Evolutionary conservation across 2,113 vertebrate species (phyloP).

Genomic region (Furnarius figulus): DNA sequence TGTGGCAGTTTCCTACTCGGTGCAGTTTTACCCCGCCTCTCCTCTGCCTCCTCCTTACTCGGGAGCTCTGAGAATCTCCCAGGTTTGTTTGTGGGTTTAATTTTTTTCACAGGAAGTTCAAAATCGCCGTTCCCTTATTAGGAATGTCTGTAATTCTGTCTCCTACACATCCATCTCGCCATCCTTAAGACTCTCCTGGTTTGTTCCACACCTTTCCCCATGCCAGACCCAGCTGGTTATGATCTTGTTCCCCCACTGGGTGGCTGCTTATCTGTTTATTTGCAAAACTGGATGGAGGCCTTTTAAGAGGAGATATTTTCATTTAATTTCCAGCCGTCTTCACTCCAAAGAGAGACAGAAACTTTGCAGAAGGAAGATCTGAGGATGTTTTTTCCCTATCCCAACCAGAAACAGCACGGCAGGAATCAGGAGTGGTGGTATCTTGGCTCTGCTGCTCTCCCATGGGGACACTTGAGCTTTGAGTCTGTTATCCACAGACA

Average conservation of each 20-base stretch:
- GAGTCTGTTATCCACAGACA: not conserved
- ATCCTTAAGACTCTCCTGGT: not conserved
- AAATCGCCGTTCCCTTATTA: not conserved
- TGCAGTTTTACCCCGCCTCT: not conserved
- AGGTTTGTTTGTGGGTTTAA: constrained; percentile 20
- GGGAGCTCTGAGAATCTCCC: not conserved
- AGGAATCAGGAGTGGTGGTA: not conserved
- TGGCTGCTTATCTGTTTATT: constrained; percentile 43
- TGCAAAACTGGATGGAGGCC: not conserved
- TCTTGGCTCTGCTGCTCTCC: not conserved
- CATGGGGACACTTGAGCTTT: not conserved
- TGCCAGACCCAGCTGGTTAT: not conserved
- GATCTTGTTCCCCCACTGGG: not conserved
- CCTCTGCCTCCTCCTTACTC: not conserved
- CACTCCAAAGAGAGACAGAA: not conserved
- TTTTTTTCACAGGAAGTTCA: constrained; percentile 40
- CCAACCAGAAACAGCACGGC: not conserved
- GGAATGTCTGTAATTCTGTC: not conserved
- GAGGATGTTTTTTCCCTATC: not conserved
- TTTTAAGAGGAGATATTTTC: not conserved
- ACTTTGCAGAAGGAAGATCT: not conserved
- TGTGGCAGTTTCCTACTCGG: not conserved
- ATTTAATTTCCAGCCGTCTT: not conserved
- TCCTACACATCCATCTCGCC: not conserved
- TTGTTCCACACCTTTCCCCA: not conserved